phyloP scores from a whole-genome alignment of 2,797 vertebrate genomes.

The Rhadinocentrus ornatus region DNA sequence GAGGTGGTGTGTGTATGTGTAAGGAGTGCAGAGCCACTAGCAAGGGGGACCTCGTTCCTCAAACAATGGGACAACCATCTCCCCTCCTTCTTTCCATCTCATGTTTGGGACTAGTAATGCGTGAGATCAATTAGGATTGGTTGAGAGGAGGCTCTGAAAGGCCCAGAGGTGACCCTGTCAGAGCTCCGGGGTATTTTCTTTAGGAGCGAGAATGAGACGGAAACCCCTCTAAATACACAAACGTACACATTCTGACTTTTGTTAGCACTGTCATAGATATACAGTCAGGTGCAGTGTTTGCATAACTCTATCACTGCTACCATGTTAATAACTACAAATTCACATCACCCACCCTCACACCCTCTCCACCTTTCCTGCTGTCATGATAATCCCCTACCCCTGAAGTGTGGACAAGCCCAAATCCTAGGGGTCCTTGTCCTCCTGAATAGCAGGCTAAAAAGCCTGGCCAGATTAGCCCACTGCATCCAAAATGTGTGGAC shows the following conservation, averaged over 20 bases:
- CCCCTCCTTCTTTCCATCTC: constrained; percentile 74
- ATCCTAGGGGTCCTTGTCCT: constrained; percentile 80
- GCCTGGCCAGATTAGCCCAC: constrained; percentile 75
- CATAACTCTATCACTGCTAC: constrained; percentile 35
- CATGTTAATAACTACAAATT: constrained; percentile 62
- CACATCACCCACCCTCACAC: constrained; percentile 53
- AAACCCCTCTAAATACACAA: constrained; percentile 63
- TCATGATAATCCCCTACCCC: constrained; percentile 78
- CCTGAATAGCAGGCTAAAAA: constrained; percentile 80
- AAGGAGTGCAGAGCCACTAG: constrained; percentile 61
- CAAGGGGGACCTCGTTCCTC: constrained; percentile 61
- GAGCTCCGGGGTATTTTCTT: constrained; percentile 73
- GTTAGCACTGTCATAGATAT: constrained; percentile 38
- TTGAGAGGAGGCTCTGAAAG: constrained; percentile 89
- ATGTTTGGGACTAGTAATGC: constrained; percentile 91
- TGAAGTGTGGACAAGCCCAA: constrained; percentile 83
- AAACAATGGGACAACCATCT: constrained; percentile 77
- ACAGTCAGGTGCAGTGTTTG: constrained; percentile 30
- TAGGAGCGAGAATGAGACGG: constrained; percentile 49
- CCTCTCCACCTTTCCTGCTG: constrained; percentile 66
- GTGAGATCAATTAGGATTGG: constrained; percentile 90
- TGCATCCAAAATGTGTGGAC: constrained; percentile 79
- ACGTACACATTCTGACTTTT: constrained; percentile 37
- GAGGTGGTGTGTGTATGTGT: constrained; percentile 48
- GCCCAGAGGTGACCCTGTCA: constrained; percentile 86